phyloP scores from a whole-genome alignment of 2,888 invertebrate species.

The Dilophus febrilis region DNA sequence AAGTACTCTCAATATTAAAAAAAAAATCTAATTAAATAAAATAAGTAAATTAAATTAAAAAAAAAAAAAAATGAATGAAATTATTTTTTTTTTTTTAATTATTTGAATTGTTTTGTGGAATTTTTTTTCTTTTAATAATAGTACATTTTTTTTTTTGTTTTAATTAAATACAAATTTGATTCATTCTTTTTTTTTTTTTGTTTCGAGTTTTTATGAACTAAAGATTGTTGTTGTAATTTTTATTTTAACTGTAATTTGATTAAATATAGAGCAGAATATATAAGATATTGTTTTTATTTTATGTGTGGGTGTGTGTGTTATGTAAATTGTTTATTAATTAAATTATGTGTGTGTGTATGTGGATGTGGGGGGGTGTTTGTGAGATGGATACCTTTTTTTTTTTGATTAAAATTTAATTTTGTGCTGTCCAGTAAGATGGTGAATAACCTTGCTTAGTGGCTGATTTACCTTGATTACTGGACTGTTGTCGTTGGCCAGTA shows the following conservation, averaged over 20 bases:
- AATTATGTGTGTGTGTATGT: background rate
- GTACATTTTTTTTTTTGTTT: too few species aligned
- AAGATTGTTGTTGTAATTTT: background rate
- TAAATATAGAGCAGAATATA: background rate
- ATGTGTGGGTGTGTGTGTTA: background rate
- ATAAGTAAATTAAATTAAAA: too few species aligned
- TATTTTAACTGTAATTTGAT: background rate
- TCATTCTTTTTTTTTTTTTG: too few species aligned
- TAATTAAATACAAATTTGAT: too few species aligned
- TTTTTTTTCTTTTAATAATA: too few species aligned
- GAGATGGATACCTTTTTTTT: background rate
- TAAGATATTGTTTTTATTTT: background rate
- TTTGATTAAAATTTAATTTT: constrained; percentile 26
- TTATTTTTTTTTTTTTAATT: too few species aligned
- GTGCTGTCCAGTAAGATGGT: constrained; percentile 31
- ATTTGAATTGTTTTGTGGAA: too few species aligned
- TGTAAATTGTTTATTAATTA: background rate
- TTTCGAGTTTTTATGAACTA: too few species aligned
- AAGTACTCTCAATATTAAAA: too few species aligned
- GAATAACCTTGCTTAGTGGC: constrained; percentile 30
- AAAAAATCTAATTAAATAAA: too few species aligned
- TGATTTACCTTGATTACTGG: constrained; percentile 30
- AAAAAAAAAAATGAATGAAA: too few species aligned
- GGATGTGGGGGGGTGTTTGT: background rate
- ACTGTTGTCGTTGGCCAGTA: constrained; percentile 31